These are phyloP conservation scores for Phataginus tetradactyla DNA, from an alignment of 2,797 vertebrate species.

Conservation along the genomic window DNA sequence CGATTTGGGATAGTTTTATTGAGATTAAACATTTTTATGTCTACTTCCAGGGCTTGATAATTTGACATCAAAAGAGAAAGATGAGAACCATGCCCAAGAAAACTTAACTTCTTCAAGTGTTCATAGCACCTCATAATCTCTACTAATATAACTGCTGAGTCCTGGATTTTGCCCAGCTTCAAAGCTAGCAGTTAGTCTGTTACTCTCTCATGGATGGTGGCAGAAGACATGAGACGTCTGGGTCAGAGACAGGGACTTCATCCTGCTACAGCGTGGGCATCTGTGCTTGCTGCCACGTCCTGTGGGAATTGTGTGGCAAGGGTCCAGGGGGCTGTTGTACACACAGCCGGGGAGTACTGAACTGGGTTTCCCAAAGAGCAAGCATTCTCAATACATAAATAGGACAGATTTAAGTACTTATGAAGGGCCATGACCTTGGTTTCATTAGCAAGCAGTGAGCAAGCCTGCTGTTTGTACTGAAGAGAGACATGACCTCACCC, in stretches of 20 bases:
- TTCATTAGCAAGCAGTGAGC: background rate
- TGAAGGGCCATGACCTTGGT: background rate
- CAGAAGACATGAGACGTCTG: background rate
- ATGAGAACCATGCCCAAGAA: background rate
- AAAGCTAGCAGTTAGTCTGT: background rate
- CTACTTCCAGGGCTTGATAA: background rate
- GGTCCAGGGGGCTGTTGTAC: background rate
- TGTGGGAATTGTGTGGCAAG: background rate
- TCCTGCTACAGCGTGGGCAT: background rate
- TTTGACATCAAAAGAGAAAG: background rate
- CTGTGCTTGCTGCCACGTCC: background rate
- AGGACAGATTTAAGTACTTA: background rate
- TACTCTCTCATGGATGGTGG: background rate
- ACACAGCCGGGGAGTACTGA: background rate
- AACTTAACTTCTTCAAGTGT: background rate
- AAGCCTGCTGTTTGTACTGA: background rate
- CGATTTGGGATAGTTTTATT: background rate
- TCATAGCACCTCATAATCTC: background rate
- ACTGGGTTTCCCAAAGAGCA: background rate
- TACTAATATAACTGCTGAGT: background rate
- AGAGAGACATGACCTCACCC: background rate
- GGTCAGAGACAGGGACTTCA: background rate
- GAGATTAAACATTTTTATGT: background rate
- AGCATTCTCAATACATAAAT: background rate
- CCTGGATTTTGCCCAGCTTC: background rate